Evolutionary conservation across 2,113 vertebrate species (phyloP), one percentile per base, ranked within the genome.

Genomic region (Lophotis ruficrista): DNA sequence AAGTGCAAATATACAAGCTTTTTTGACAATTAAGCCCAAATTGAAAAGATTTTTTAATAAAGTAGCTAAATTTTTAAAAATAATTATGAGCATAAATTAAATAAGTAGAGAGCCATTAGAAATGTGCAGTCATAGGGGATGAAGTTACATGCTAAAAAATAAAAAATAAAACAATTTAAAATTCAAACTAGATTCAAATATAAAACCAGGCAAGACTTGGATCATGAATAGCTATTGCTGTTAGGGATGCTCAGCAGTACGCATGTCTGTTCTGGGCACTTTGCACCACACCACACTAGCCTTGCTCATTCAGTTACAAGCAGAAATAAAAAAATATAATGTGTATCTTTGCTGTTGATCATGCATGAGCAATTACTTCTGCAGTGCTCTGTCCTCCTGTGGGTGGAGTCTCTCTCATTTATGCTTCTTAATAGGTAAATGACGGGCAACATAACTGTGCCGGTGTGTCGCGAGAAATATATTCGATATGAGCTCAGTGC

Each of bases 1-100:
- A 95, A 78, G 90, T 61, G 76, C 76, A 91, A 86, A 79, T 87
- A 84, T 27, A 41, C 76, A 89, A 84, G 86, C 14, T 72, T 92
- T 93, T 92, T 94, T 71, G 57, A 79, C 60, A 89, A 96, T 91
- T 88, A 61, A 77, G 24, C 15, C 43, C 62, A 89, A 84, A 91
- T 65, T 57, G 23, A 80, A 84, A 94, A 87, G 35, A 81, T 83
- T 83, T 83, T 95, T 90, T 80, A 61, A 64, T 68, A 91, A 94
- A 89, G 56, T 54, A 90, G 22, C 18, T 13, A 84, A 48, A 28
- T 1, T 37, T 78, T 90, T 92, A 37, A 0, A 51, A 83, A 80
- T 53, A 58, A 86, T 71, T 90, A 33, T 71, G 2, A 83, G 17
- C 65, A 82, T 84, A 81, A 80, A 89, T 76, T 76, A 91, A 51